Percentiles rank a stretch among this genome's conserved stretches.
These are phyloP conservation scores for Tursiops truncatus DNA, from an alignment of 2,113 vertebrate species.

Conservation along the genomic window DNA sequence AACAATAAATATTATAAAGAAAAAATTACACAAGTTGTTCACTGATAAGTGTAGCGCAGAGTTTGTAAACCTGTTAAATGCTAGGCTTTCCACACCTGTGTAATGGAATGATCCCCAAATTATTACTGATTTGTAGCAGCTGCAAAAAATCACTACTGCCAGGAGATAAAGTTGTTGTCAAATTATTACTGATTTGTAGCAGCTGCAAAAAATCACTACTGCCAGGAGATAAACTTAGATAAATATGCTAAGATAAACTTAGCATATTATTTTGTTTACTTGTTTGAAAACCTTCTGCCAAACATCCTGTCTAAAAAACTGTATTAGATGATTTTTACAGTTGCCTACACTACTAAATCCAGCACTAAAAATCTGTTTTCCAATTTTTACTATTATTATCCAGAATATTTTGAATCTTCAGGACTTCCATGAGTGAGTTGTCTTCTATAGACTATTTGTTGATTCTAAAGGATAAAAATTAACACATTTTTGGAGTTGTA, in stretches of 20 bases:
- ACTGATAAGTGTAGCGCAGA: not conserved
- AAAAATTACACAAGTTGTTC: not conserved
- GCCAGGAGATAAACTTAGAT: no score
- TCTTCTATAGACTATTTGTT: not conserved
- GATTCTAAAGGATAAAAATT: not conserved
- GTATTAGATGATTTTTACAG: slow-evolving; percentile 64
- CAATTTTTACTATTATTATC: slow-evolving; percentile 10
- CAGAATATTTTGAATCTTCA: not conserved
- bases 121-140: slow-evolving; percentile 70
- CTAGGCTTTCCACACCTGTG: slow-evolving; percentile 57
- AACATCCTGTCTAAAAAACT: slow-evolving; percentile 63
- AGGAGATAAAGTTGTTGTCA: slow-evolving; percentile 70
- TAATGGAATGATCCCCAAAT: slow-evolving; percentile 60
- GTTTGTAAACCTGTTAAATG: slow-evolving; percentile 47
- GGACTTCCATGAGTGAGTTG: not conserved
- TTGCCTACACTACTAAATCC: slow-evolving; percentile 58
- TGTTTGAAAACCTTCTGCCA: slow-evolving; percentile 61
- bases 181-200: no score
- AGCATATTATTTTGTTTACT: no score
- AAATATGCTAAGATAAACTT: no score
- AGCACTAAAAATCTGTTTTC: slow-evolving; percentile 8
- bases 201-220: no score
- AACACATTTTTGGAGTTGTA: not conserved
- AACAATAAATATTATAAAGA: not conserved
- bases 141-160: slow-evolving; percentile 70